A percentile compares a stretch with the other conserved stretches of the same genome.
Conservation (phyloP, 2,888 invertebrate genomes). For the Mylabris sibirica region DNA sequence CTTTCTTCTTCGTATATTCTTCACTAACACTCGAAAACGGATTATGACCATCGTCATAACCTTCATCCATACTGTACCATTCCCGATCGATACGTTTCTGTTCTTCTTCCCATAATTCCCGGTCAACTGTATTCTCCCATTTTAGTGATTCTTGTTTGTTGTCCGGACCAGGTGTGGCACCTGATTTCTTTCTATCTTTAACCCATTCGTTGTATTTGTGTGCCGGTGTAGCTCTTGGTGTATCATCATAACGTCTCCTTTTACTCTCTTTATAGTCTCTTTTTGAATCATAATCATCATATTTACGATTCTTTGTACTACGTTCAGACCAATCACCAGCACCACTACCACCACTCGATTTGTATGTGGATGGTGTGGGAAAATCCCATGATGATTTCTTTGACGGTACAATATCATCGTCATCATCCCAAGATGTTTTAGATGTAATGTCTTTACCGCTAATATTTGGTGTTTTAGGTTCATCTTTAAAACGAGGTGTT, state of each 20-base stretch:
- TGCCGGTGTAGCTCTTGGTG: slow-evolving; percentile 85
- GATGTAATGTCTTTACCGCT: slow-evolving; percentile 69
- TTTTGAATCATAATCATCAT: slow-evolving; percentile 26
- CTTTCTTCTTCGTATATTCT: slow-evolving; percentile 92
- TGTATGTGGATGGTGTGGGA: slow-evolving; percentile 79
- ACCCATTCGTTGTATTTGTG: slow-evolving; percentile 86
- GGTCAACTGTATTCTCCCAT: slow-evolving; percentile 75
- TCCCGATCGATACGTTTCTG: slow-evolving; percentile 91
- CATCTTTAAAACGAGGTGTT: slow-evolving; percentile 78
- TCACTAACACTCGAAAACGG: slow-evolving; percentile 90
- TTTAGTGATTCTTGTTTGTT: slow-evolving; percentile 65
- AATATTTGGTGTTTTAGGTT: slow-evolving; percentile 83
- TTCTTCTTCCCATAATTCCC: slow-evolving; percentile 88
- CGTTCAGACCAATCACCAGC: slow-evolving; percentile 57
- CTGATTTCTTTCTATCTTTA: slow-evolving; percentile 71
- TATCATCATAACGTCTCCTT: slow-evolving; percentile 64
- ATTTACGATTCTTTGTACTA: slow-evolving; percentile 45
- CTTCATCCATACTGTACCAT: slow-evolving; percentile 97
- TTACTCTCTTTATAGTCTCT: slow-evolving; percentile 29
- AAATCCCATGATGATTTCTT: slow-evolving; percentile 91
- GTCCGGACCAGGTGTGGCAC: slow-evolving; percentile 69
- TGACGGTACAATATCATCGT: slow-evolving; percentile 69
- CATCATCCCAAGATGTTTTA: slow-evolving; percentile 83
- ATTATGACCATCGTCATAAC: slow-evolving; percentile 88
- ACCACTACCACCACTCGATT: slow-evolving; percentile 39